Evolutionary conservation across 2,888 invertebrate genomes (phyloP).

Genomic region (Neelides folsomi): DNA sequence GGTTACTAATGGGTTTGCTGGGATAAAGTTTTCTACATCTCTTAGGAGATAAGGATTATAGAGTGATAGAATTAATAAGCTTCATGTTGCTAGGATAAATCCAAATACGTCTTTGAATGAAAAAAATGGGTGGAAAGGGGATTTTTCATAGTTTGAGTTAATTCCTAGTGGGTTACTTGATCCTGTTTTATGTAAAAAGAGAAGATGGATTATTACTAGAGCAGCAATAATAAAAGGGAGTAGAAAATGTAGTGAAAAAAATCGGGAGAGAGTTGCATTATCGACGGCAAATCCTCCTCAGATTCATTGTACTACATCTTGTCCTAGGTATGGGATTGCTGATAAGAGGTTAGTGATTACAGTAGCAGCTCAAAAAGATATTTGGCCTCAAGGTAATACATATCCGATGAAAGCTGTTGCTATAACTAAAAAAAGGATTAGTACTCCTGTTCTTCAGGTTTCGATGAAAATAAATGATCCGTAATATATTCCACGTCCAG

Average conservation of each 20-base stretch:
- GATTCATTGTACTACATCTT: slow-evolving; percentile 52
- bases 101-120: slow-evolving; percentile 51
- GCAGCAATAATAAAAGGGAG: slow-evolving; percentile 54
- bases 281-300: slow-evolving; percentile 64
- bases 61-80: slow-evolving; percentile 45
- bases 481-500: slow-evolving; percentile 43
- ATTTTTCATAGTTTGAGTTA: slow-evolving; percentile 53
- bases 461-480: slow-evolving; percentile 41
- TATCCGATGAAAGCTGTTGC: slow-evolving; percentile 63
- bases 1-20: slow-evolving; percentile 54
- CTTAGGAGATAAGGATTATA: slow-evolving; percentile 48
- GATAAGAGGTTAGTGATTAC: slow-evolving; percentile 65
- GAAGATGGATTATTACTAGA: slow-evolving; percentile 50
- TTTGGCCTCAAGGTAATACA: slow-evolving; percentile 65
- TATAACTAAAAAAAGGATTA: slow-evolving; percentile 55
- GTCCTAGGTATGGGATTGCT: slow-evolving; percentile 55
- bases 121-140: slow-evolving; percentile 55
- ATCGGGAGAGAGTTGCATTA: slow-evolving; percentile 61
- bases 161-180: slow-evolving; percentile 54
- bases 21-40: slow-evolving; percentile 61
- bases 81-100: slow-evolving; percentile 45
- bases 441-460: slow-evolving; percentile 52
- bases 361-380: slow-evolving; percentile 66
- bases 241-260: slow-evolving; percentile 60
- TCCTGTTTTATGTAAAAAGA: slow-evolving; percentile 54